Conservation (phyloP, 2,113 vertebrate genomes). For the Cairina moschata region DNA sequence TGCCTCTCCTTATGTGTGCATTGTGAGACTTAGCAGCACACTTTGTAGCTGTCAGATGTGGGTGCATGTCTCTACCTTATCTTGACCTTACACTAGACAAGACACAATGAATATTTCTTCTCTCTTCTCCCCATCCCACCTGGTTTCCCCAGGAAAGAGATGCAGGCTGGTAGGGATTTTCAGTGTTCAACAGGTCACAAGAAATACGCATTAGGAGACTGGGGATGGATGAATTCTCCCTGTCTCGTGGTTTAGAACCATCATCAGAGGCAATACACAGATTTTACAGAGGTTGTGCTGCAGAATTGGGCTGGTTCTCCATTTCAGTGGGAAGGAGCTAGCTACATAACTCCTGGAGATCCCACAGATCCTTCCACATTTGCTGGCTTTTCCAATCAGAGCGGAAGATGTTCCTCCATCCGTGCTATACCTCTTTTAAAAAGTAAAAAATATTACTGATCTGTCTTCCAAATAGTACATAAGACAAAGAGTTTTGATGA, state of each 20-base stretch:
- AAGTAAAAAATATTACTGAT: background rate
- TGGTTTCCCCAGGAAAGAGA: background rate
- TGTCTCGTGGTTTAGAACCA: background rate
- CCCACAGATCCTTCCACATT: fast-evolving
- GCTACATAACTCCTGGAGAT: background rate
- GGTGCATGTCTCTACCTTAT: background rate
- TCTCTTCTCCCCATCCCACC: background rate
- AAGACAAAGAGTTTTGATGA: background rate
- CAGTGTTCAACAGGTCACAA: background rate
- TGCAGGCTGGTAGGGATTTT: background rate
- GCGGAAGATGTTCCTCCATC: background rate
- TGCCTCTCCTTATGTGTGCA: background rate
- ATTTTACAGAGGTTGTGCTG: background rate
- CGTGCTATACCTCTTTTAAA: background rate
- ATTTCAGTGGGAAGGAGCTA: background rate
- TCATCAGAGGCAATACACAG: fast-evolving
- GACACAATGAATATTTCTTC: background rate
- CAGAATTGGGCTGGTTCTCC: background rate
- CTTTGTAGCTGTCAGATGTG: background rate
- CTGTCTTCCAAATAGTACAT: background rate
- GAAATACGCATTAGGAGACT: background rate
- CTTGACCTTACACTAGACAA: background rate
- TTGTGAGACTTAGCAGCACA: background rate
- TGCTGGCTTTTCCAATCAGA: background rate
- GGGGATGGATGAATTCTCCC: background rate